Percentiles rank a stretch among this genome's conserved stretches.
These are phyloP conservation scores for Sarcoramphus papa DNA, from an alignment of 2,797 vertebrate genomes.

Conservation along the genomic window DNA sequence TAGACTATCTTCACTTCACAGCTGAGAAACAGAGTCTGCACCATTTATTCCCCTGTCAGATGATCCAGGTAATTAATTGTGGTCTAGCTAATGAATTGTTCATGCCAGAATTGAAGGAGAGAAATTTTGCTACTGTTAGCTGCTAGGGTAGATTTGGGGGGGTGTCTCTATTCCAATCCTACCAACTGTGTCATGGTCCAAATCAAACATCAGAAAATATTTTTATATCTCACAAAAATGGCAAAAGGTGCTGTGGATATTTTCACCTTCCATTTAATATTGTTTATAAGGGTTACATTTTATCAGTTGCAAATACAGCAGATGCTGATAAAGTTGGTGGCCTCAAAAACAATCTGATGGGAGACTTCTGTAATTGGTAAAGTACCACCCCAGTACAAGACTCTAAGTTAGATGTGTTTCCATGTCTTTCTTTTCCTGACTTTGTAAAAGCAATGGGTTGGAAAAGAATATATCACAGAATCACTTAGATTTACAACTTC, in stretches of 20 bases:
- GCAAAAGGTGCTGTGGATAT: neutral
- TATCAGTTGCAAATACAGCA: neutral
- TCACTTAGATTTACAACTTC: neutral
- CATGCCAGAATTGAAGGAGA: neutral
- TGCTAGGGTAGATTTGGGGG: neutral
- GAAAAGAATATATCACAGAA: neutral
- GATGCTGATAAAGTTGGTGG: neutral
- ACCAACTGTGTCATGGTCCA: neutral
- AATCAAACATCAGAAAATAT: neutral
- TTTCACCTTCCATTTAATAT: neutral
- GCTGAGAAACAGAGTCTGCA: neutral
- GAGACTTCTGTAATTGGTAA: neutral
- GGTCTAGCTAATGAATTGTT: neutral
- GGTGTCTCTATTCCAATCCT: neutral
- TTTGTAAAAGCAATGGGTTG: neutral
- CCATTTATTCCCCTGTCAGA: neutral
- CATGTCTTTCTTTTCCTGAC: neutral
- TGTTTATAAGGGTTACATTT: neutral
- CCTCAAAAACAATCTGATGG: neutral
- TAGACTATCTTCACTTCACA: neutral
- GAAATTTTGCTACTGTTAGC: neutral
- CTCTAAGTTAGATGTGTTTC: neutral
- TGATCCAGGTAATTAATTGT: neutral
- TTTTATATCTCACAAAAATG: neutral
- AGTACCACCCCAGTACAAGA: neutral